These are phyloP conservation scores for Drosophila mettleri DNA, from an alignment of 2,888 invertebrate species.

Conservation along the genomic window DNA sequence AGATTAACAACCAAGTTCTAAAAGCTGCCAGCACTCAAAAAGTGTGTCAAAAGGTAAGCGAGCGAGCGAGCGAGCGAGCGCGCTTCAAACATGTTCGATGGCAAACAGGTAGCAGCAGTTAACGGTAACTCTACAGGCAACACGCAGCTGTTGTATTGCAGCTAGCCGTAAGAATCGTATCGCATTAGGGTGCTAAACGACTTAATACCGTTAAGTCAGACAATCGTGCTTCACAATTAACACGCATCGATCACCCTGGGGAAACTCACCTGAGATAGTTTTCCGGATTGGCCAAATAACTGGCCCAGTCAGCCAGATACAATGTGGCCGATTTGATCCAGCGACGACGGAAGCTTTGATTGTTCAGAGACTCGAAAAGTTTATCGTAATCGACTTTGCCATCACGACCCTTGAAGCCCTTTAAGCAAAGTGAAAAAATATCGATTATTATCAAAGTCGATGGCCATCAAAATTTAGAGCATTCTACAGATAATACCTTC, in stretches of 20 bases:
- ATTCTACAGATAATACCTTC: slow-evolving; percentile 83
- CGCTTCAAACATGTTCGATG: slow-evolving; percentile 68
- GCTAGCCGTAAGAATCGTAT: slow-evolving; percentile 47
- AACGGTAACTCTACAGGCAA: slow-evolving; percentile 63
- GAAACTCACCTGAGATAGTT: slow-evolving; percentile 89
- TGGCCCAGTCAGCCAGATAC: slow-evolving; percentile 90
- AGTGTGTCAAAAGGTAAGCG: slow-evolving; percentile 76
- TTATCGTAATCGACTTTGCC: slow-evolving; percentile 90
- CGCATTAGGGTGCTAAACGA: slow-evolving; percentile 69
- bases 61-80: slow-evolving; percentile 25
- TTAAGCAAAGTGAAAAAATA: slow-evolving; percentile 4
- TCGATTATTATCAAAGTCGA: neutral
- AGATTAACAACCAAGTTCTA: slow-evolving; percentile 74
- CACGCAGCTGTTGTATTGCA: slow-evolving; percentile 42
- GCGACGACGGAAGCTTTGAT: slow-evolving; percentile 91
- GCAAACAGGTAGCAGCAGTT: slow-evolving; percentile 67
- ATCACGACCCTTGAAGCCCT: slow-evolving; percentile 88
- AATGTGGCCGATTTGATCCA: slow-evolving; percentile 92
- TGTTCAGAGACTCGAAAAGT: slow-evolving; percentile 91
- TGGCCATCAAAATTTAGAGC: neutral
- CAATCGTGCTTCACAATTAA: slow-evolving; percentile 67
- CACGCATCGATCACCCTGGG: slow-evolving; percentile 36
- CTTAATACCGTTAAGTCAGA: slow-evolving; percentile 58
- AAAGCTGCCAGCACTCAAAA: slow-evolving; percentile 58
- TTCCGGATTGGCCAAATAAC: slow-evolving; percentile 90